Conservation (phyloP, 2,888 invertebrate genomes). For the Cremastinae sp. region DNA sequence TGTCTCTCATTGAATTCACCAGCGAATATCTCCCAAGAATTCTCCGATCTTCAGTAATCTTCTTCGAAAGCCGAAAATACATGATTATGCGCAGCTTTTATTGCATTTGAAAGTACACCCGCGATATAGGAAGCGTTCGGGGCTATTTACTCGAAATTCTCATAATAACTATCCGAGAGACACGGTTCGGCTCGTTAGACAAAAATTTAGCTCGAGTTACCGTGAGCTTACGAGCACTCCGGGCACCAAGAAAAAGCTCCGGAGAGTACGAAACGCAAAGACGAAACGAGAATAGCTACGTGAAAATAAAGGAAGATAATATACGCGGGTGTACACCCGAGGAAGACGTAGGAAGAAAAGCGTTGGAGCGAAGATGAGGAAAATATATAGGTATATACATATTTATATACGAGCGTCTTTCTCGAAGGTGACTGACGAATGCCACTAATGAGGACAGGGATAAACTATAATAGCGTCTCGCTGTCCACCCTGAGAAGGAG, state of each 20-base stretch:
- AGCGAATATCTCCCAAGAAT: background rate
- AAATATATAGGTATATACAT: constrained; percentile 43
- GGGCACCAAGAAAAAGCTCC: constrained; percentile 1
- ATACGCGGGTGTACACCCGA: constrained; percentile 18
- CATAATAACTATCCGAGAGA: constrained; percentile 19
- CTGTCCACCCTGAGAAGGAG: constrained; percentile 15
- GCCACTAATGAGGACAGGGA: constrained; percentile 70
- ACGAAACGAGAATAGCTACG: constrained; percentile 70
- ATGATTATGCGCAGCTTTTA: constrained; percentile 5
- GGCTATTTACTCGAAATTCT: constrained; percentile 22
- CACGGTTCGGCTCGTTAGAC: constrained; percentile 34
- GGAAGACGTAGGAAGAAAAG: constrained; percentile 42
- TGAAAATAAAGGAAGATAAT: constrained; percentile 66
- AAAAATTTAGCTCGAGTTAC: constrained; percentile 25
- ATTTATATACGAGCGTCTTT: constrained; percentile 15
- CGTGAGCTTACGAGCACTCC: constrained; percentile 3
- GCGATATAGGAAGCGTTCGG: constrained; percentile 9
- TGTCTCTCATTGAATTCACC: too few relatives aligned
- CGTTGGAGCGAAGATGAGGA: constrained; percentile 27
- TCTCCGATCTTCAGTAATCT: background rate
- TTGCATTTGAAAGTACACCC: background rate
- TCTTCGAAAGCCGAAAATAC: constrained; percentile 16
- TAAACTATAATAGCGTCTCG: constrained; percentile 48
- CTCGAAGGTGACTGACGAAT: constrained; percentile 72
- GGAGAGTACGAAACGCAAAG: constrained; percentile 12